Evolutionary conservation across 1,140 invertebrate species (phyloP).

Genomic region (Trichogramma pretiosum): DNA sequence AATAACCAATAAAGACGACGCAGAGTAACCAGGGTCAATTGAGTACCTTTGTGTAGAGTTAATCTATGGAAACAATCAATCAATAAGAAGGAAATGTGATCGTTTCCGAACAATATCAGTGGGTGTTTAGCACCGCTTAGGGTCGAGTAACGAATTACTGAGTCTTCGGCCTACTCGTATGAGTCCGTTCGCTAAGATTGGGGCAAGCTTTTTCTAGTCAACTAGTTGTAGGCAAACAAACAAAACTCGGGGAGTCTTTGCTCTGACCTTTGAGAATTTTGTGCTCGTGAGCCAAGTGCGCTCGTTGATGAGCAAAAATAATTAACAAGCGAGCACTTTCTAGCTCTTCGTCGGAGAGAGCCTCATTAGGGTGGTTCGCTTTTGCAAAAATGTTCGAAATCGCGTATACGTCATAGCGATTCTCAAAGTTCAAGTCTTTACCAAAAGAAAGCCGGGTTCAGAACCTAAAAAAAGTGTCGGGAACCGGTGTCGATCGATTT

Average conservation of each 20-base stretch:
- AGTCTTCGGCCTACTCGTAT: slow-evolving; percentile 30
- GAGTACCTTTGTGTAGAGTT: slow-evolving; percentile 17
- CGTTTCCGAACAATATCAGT: slow-evolving; percentile 19
- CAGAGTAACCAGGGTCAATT: slow-evolving; percentile 13
- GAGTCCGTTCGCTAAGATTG: slow-evolving; percentile 13
- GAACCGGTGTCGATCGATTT: not conserved
- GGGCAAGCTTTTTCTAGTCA: not conserved
- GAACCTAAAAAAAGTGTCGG: no score
- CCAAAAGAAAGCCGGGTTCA: no score
- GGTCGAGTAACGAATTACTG: slow-evolving; percentile 14
- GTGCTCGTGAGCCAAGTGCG: not conserved
- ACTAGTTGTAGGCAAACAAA: not conserved
- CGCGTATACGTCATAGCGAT: no score
- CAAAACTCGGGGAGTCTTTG: not conserved
- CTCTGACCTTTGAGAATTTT: not conserved
- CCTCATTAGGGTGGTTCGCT: no score
- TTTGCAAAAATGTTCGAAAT: no score
- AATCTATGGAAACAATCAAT: slow-evolving; percentile 10
- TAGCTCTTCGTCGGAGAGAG: not conserved
- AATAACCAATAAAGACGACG: slow-evolving; percentile 25
- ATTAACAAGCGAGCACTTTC: not conserved
- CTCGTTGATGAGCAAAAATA: not conserved
- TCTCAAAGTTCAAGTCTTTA: no score
- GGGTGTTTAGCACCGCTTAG: slow-evolving; percentile 28
- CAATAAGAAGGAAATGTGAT: slow-evolving; percentile 1